Evolutionary conservation across 2,113 vertebrate species (phyloP), one percentile per base, ranked within the genome.

Genomic region (Calyptommatus sinebrachiatus): DNA sequence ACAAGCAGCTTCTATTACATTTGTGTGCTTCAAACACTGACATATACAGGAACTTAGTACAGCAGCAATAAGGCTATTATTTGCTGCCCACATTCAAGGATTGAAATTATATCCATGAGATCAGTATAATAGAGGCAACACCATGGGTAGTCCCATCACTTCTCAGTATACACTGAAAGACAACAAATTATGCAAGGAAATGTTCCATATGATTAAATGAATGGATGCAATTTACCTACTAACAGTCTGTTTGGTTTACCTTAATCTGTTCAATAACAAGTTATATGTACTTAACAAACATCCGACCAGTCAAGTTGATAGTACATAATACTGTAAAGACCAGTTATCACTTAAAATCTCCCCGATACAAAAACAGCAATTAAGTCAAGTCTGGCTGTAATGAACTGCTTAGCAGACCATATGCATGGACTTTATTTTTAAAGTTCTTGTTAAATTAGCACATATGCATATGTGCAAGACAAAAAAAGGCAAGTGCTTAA

Each of bases 401-500:
- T 91, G 75, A 87, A 84, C 84, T 76, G 85, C 88, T 31, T 86
- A 91, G 88, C 62, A 90, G 86, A 83, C 77, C 74, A 70, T 65
- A 79, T 82, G 88, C 71, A 87, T 24, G 69, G 75, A 89, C 91
- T 89, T 86, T 90, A 90, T 73, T 90, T 88, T 62, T 26, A 48
- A 80, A 81, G 79, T 81, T 81, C 79, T 81, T 76, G 73, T 69
- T 84, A 90, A 45, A 87, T 85, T 85, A 90, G 90, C 90, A 94
- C 91, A 90, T 92, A 89, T 53, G 85, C 73, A 89, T 87, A 90
- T 94, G 89, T 91, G 93, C 93, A 92, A 91, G 92, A 84, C 70
- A 91, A 91, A 50, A n/a, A 90, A 90, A 92, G 87, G 87, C 35
- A 41, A 90, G 84, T 82, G 83, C 73, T 83, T 79, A 84, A 91